phyloP scores from a whole-genome alignment of 2,888 invertebrate species.

The Diaphora mendica region DNA sequence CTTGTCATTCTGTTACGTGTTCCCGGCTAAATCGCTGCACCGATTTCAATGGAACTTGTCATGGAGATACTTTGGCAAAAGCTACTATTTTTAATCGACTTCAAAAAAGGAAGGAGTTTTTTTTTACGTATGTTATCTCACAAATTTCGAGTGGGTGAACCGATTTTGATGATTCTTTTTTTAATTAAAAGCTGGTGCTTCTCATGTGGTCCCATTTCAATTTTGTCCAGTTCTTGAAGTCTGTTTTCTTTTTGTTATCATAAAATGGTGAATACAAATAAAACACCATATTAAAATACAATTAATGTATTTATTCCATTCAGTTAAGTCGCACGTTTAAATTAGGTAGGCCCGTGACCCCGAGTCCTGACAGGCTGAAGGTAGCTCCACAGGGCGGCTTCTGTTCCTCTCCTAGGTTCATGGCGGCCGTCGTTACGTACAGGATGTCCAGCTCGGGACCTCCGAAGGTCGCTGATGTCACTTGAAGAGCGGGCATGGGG shows the following conservation, averaged over 20 bases:
- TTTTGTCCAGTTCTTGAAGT: too few relatives aligned
- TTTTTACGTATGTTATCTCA: slow-evolving; percentile 50
- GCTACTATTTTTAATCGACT: neutral
- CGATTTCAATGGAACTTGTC: too few relatives aligned
- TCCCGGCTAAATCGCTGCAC: too few relatives aligned
- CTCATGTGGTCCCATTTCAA: too few relatives aligned
- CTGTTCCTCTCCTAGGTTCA: slow-evolving; percentile 80
- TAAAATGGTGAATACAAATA: neutral
- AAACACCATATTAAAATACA: neutral
- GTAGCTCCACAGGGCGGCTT: slow-evolving; percentile 86
- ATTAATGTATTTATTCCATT: slow-evolving; percentile 18
- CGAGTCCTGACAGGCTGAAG: slow-evolving; percentile 87
- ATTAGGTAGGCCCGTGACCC: slow-evolving; percentile 83
- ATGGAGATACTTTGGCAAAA: neutral
- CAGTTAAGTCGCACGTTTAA: slow-evolving; percentile 60
- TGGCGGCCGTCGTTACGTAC: slow-evolving; percentile 89
- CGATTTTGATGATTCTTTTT: too few relatives aligned
- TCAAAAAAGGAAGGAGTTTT: neutral
- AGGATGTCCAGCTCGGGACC: slow-evolving; percentile 88
- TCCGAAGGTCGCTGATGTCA: slow-evolving; percentile 91
- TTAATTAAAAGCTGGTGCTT: too few relatives aligned
- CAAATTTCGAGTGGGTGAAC: slow-evolving; percentile 65
- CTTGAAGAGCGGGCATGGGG: slow-evolving; percentile 88
- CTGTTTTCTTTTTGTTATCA: too few relatives aligned
- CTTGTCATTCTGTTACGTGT: too few relatives aligned